Base-by-base conservation (phyloP, 2,888 invertebrate genomes). In the Scelioninae gen. 1 region DNA sequence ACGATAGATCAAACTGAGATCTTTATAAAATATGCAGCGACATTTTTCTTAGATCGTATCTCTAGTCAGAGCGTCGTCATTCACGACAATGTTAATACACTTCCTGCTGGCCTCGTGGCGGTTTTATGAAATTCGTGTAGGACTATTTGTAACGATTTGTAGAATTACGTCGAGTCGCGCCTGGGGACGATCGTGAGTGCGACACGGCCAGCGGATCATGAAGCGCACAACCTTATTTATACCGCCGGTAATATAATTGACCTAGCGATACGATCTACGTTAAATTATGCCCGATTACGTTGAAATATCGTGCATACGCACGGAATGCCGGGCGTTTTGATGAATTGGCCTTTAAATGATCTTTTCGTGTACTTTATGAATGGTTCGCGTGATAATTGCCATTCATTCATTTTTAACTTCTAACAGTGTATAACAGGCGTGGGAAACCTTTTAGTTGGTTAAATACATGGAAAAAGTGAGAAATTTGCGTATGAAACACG, bases 131-230 rank as follows among this genome's bases (percentile, higher is more conserved):
- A 38, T 65, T 66, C 60, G 60, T 76, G 40, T 51, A 45, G 51
- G 63, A 78, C 38, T 78, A 78, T 78, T 78, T 78, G 77, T 38
- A 77, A 77, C 77, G 55, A 77, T 77, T 69, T 62, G 77, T 69
- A 77, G 68, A 69, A 77, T 68, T 77, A 62, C 47, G 53, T 47
- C 11, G 29, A 13, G 53, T n/a, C 56, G 45, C 15, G 65, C 75
- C 65, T 40, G 38, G 13, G 66, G 75, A 75, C 66, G 56, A 66
- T 66, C 65, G 65, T 75, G 75, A 63, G 29, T 34, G 55, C 55
- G 75, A 76, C 58, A 66, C 40, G 34, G 38, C 58, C 38, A 51
- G 45, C 15, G 68, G 60, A 69, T 77, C 76, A 69, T 63, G 63
- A 69, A 47, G 47, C 3, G 47, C 16, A 31, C 51, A 6, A 7